Evolutionary conservation across 2,888 invertebrate species (phyloP).

Genomic region (Pyralis farinalis): DNA sequence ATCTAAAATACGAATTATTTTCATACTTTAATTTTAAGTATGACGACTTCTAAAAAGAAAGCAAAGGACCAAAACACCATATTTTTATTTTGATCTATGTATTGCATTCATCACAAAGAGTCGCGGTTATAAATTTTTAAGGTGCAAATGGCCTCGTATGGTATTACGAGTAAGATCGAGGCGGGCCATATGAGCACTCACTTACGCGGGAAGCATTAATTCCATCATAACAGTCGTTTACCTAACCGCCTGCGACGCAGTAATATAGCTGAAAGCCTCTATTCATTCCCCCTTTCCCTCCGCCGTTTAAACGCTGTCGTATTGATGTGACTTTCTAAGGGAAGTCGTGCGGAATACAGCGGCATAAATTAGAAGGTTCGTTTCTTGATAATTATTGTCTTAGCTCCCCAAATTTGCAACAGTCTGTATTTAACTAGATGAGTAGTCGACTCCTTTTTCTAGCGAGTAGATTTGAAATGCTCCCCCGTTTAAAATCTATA

Average conservation of each 20-base stretch:
- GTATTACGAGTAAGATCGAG: constrained; percentile 39
- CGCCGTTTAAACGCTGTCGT: constrained; percentile 29
- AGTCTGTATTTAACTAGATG: no score
- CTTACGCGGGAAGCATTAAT: constrained; percentile 57
- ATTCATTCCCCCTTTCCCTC: constrained; percentile 48
- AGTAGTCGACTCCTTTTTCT: no score
- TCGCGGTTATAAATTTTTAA: constrained; percentile 2
- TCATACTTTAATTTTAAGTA: no score
- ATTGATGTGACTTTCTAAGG: constrained; percentile 35
- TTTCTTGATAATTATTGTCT: no score
- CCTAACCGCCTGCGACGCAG: constrained; percentile 45
- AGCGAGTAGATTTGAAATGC: no score
- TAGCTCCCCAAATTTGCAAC: no score
- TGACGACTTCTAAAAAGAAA: no score
- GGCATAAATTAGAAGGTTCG: constrained; percentile 1
- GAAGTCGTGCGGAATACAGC: constrained; percentile 18
- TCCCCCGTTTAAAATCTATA: no score
- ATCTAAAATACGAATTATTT: no score
- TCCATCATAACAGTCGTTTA: constrained; percentile 56
- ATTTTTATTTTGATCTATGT: background rate
- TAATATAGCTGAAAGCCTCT: constrained; percentile 65
- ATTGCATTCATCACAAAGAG: background rate
- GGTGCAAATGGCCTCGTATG: constrained; percentile 5
- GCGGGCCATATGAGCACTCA: constrained; percentile 53
- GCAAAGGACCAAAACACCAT: no score